A percentile compares a stretch with the other conserved stretches of the same genome.
phyloP scores from a whole-genome alignment of 2,888 invertebrate genomes.

The Eueremaeus valkanovi region DNA sequence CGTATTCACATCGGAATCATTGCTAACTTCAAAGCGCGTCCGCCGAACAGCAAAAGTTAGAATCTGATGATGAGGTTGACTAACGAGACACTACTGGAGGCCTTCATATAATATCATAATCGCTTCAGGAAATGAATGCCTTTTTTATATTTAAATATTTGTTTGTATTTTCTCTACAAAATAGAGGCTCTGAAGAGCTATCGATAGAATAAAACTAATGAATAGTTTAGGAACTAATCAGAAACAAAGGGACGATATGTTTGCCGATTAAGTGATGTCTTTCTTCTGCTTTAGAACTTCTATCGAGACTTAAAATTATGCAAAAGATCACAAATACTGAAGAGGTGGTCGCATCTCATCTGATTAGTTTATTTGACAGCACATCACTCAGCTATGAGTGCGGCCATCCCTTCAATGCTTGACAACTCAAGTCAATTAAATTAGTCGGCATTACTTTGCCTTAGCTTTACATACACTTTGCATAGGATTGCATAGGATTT shows the following conservation, averaged over 20 bases:
- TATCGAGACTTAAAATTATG: not conserved
- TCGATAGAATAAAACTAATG: not conserved
- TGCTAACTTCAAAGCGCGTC: slow-evolving; percentile 29
- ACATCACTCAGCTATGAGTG: slow-evolving; percentile 32
- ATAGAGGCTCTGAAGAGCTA: slow-evolving; percentile 2
- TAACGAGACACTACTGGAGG: not conserved
- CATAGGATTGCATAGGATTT: not conserved
- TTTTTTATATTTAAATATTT: not conserved
- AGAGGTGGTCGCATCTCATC: slow-evolving; percentile 31
- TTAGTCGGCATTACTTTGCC: slow-evolving; percentile 33
- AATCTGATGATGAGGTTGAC: slow-evolving; percentile 19
- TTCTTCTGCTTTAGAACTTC: not conserved
- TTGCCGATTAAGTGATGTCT: slow-evolving; percentile 28
- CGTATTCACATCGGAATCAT: slow-evolving; percentile 7
- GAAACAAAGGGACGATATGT: slow-evolving; percentile 13
- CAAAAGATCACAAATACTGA: slow-evolving; percentile 29
- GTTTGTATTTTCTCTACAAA: not conserved
- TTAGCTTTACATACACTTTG: not conserved
- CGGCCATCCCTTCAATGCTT: slow-evolving; percentile 34
- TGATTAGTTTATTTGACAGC: slow-evolving; percentile 37
- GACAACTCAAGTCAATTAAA: slow-evolving; percentile 33
- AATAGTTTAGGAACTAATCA: not conserved
- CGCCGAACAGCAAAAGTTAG: not conserved
- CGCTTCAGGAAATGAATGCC: slow-evolving; percentile 10
- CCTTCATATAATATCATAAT: slow-evolving; percentile 19